Base-by-base conservation (phyloP, 64 coral and sea anemone species). In the Actinia equina region DNA sequence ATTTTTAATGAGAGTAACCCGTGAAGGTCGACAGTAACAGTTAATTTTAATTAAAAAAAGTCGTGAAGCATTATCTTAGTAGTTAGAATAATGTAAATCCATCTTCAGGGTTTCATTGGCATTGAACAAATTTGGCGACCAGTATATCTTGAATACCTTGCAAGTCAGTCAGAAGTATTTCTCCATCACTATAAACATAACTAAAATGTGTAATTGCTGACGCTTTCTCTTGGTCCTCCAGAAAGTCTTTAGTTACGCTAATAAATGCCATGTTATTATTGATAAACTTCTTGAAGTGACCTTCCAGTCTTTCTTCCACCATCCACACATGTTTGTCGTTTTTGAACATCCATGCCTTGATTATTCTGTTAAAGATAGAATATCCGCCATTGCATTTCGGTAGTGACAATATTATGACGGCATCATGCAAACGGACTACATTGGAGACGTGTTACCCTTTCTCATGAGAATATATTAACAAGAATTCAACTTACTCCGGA, bases 321-420 rank as follows among this genome's bases (percentile, higher is more conserved):
- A 81, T 81, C 78, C 78, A 81, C 5, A 52, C 27, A 14, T 52
- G 43, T 22, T 52, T 25, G 9, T 46, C 6, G 17, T 52, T 37
- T 49, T 22, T 81, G 78, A 81, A 81, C 78, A 81, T 51, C 78
- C 78, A 81, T 20, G 18, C 78, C 7, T 81, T 81, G 5, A 81
- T 81, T 19, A 81, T 81, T 52, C 78, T 81, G 78, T 51, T 14
- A 19, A 44, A 46, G 2, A 81, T 15, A 49, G 12, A 19, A 30
- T n/a, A n/a, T n/a, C n/a, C n/a, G n/a, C n/a, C n/a, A n/a, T n/a
- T n/a, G n/a, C n/a, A n/a, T n/a, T n/a, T n/a, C n/a, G n/a, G n/a
- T n/a, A n/a, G n/a, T n/a, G n/a, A n/a, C n/a, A n/a, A n/a, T n/a
- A n/a, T n/a, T n/a, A n/a, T n/a, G n/a, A n/a, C n/a, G n/a, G n/a